Evolutionary conservation across 2,797 vertebrate species (phyloP), one percentile per base, ranked within the genome.

Genomic region (Thalassophryne amazonica): DNA sequence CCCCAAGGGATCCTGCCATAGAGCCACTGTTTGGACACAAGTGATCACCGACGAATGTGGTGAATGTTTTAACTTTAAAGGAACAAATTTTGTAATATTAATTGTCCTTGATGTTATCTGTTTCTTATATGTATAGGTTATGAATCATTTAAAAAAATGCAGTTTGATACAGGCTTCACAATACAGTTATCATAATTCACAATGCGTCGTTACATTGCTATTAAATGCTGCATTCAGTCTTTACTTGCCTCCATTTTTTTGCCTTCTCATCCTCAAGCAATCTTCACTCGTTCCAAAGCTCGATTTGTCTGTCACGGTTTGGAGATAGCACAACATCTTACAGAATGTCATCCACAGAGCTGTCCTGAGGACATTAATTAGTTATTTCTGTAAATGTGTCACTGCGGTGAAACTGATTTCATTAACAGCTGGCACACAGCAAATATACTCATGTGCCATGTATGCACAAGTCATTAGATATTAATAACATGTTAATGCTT

Each of bases 341-440:
- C 60, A 51, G 40, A 45, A 49, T 54, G 27, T 59, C 31, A 60
- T 73, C 54, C 47, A 35, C 38, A 25, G 51, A 60, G 58, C 15
- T 38, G 11, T 64, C 76, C 60, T 43, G 5, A 54, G 52, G 74
- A 57, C 48, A 61, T n/a, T 16, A 83, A 85, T 86, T 86, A 87
- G 67, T 52, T 5, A 50, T 77, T 59, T 68, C 67, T 80, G 66
- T 78, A 80, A 76, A 49, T 55, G 47, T 45, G 36, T 69, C 45
- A 40, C 60, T 69, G 42, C 72, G 73, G 35, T 77, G 65, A 83
- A 79, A 83, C 75, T 86, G 81, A 83, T 83, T 81, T 73, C 76
- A 73, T 86, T 78, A 87, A 85, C 76, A 79, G 73, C 69, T 71
- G 66, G 63, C 69, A 76, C 75, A 76, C 67, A 84, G 87, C 73